Evolutionary conservation across 2,797 vertebrate genomes (phyloP).

Genomic region (Allobates femoralis): DNA sequence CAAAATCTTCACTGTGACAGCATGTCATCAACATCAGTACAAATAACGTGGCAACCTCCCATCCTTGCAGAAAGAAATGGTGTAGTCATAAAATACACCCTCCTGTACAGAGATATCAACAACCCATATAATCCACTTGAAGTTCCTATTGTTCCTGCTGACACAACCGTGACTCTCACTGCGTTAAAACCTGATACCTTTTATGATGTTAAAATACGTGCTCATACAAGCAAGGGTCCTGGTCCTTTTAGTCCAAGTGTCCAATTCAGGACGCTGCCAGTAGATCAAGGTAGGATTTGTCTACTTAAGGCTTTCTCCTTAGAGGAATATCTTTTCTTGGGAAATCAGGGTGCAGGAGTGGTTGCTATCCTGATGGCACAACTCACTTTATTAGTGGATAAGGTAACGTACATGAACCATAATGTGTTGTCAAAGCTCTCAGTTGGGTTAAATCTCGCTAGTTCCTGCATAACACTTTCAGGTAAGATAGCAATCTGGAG

Average conservation of each 20-base stretch:
- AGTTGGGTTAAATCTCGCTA: slow-evolving; percentile 73
- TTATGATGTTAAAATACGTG: slow-evolving; percentile 99
- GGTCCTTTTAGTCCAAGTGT: slow-evolving; percentile 99
- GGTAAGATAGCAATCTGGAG: slow-evolving; percentile 74
- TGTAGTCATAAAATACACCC: slow-evolving; percentile 90
- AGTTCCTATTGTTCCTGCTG: slow-evolving; percentile 91
- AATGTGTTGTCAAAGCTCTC: slow-evolving; percentile 76
- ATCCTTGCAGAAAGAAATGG: slow-evolving; percentile 93
- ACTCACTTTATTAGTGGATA: slow-evolving; percentile 75
- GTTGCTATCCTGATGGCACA: slow-evolving; percentile 74
- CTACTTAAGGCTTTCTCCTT: slow-evolving; percentile 80
- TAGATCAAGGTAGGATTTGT: slow-evolving; percentile 99
- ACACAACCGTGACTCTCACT: slow-evolving; percentile 89
- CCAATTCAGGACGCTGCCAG: slow-evolving; percentile 99
- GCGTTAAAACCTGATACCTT: slow-evolving; percentile 98
- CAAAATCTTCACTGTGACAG: slow-evolving; percentile 90
- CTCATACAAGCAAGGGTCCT: slow-evolving; percentile 98
- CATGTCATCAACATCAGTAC: slow-evolving; percentile 89
- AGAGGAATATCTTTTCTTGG: slow-evolving; percentile 79
- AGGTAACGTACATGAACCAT: slow-evolving; percentile 82
- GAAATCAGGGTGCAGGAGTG: slow-evolving; percentile 77
- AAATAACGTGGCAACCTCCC: slow-evolving; percentile 92
- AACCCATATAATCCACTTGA: slow-evolving; percentile 91
- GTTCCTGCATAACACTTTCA: slow-evolving; percentile 70
- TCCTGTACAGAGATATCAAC: slow-evolving; percentile 99